Conservation (phyloP, 64 coral and sea anemone genomes). For the Montipora capricornis region DNA sequence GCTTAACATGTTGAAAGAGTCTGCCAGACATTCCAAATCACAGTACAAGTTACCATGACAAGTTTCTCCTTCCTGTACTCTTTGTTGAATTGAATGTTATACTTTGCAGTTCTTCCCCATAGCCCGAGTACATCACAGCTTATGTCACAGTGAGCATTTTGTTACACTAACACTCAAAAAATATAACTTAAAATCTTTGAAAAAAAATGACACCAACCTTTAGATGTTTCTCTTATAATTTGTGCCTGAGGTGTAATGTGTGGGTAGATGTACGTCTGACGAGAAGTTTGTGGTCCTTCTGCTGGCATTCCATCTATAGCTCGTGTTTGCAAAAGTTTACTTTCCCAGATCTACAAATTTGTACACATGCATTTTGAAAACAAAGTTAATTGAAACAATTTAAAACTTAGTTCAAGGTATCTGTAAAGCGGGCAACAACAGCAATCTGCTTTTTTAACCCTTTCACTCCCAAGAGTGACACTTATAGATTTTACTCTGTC, state of each 20-base stretch:
- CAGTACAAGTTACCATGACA: too few relatives aligned
- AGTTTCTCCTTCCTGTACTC: too few relatives aligned
- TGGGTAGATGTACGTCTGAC: slow-evolving; percentile 71
- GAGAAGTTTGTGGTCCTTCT: slow-evolving; percentile 64
- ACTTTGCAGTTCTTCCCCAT: too few relatives aligned
- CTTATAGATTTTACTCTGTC: too few relatives aligned
- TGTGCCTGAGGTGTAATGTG: slow-evolving; percentile 44
- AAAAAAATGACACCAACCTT: background rate
- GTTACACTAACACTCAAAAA: background rate
- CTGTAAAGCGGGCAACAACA: background rate
- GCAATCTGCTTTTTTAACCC: too few relatives aligned
- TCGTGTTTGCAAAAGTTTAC: slow-evolving; percentile 81
- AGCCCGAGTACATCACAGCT: too few relatives aligned
- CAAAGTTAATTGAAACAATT: background rate
- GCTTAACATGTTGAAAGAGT: too few relatives aligned
- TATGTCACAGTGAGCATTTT: too few relatives aligned
- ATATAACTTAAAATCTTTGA: background rate
- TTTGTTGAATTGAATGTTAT: too few relatives aligned
- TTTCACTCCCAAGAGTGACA: too few relatives aligned
- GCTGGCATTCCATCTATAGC: slow-evolving; percentile 83
- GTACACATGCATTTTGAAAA: background rate
- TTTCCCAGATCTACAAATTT: slow-evolving; percentile 94
- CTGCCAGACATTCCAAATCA: too few relatives aligned
- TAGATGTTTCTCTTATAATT: background rate
- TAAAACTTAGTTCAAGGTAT: background rate